Evolutionary conservation across 2,888 invertebrate genomes (phyloP).

Genomic region (Callinectes sapidus): DNA sequence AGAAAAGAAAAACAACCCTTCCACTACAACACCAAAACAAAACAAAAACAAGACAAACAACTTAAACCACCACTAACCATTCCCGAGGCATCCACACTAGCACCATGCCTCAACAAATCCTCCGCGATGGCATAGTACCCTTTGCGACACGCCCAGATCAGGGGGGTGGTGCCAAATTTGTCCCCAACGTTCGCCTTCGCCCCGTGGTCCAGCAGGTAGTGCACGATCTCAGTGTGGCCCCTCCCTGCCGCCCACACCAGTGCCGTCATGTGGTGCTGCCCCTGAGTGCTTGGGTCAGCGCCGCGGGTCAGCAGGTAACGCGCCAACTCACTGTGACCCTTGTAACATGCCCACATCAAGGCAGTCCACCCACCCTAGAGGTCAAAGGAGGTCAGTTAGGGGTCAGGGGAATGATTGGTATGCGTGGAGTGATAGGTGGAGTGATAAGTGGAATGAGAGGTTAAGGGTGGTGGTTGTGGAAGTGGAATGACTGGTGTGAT

Average conservation of each 20-base stretch:
- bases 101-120: slow-evolving; percentile 88
- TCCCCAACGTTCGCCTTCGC: slow-evolving; percentile 97
- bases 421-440: neutral
- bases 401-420: neutral
- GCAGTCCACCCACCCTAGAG: slow-evolving; percentile 95
- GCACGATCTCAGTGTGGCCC: slow-evolving; percentile 90
- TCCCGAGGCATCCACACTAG: slow-evolving; percentile 92
- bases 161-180: slow-evolving; percentile 96
- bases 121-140: slow-evolving; percentile 91
- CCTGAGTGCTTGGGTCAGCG: slow-evolving; percentile 96
- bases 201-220: slow-evolving; percentile 87
- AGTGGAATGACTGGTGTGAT: neutral
- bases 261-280: slow-evolving; percentile 94
- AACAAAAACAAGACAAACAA: neutral
- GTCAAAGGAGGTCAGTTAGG: neutral
- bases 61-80: slow-evolving; percentile 81
- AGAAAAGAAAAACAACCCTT: too few relatives aligned
- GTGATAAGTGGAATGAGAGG: neutral
- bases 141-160: slow-evolving; percentile 96
- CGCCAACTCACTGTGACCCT: slow-evolving; percentile 85
- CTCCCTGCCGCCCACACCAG: slow-evolving; percentile 96
- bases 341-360: slow-evolving; percentile 98
- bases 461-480: neutral
- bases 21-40: neutral
- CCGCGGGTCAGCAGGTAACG: slow-evolving; percentile 87